Percentiles rank a stretch among this genome's conserved stretches.
phyloP scores from a whole-genome alignment of 1,140 invertebrate species.

The Drosophila sturtevanti region DNA sequence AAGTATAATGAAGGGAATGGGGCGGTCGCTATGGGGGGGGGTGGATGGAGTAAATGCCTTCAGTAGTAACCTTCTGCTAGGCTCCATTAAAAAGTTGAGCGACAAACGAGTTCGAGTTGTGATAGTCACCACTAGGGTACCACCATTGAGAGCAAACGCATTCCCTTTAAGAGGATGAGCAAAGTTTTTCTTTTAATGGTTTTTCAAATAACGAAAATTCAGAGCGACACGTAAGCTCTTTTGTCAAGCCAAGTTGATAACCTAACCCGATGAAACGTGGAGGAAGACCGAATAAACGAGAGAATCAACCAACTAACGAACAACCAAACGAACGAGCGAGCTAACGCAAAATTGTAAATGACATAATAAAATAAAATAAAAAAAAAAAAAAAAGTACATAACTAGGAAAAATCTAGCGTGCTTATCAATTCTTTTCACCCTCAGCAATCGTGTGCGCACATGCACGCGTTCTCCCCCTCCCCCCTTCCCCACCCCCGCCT shows the following conservation, averaged over 20 bases:
- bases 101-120: neutral
- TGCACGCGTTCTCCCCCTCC: neutral
- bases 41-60: neutral
- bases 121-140: neutral
- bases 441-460: neutral
- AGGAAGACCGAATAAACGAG: no score
- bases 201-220: slow-evolving; percentile 24
- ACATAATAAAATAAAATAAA: slow-evolving; percentile 5
- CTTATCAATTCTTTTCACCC: slow-evolving; percentile 56
- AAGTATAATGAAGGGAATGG: neutral
- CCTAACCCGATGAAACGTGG: slow-evolving; percentile 4
- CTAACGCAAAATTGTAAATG: neutral
- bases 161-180: neutral
- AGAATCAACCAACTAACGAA: neutral
- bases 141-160: neutral
- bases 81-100: slow-evolving; percentile 13
- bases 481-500: neutral
- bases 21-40: no score
- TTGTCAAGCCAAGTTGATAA: slow-evolving; percentile 20
- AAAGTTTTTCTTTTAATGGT: slow-evolving; percentile 12
- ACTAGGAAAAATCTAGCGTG: slow-evolving; percentile 34
- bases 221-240: slow-evolving; percentile 43
- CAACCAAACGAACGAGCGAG: neutral
- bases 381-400: neutral
- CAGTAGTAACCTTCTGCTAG: neutral